Evolutionary conservation across 2,888 invertebrate species (phyloP).

Genomic region (Trissolcus brochymenae): DNA sequence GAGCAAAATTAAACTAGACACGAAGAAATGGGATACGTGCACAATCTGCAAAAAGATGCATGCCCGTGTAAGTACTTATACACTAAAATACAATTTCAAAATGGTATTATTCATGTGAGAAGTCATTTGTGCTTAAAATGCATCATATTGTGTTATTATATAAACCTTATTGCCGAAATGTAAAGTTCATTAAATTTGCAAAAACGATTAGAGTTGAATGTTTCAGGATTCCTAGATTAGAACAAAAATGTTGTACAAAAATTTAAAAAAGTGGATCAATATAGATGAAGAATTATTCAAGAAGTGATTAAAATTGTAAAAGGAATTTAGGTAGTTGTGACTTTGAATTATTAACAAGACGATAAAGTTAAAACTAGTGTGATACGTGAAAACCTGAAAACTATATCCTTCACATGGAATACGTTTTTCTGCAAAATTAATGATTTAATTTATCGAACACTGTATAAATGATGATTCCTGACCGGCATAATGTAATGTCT

Average conservation of each 20-base stretch:
- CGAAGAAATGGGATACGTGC: constrained; percentile 57
- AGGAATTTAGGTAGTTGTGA: background rate
- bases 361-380: background rate
- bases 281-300: no score
- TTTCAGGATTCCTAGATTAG: background rate
- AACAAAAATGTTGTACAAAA: no score
- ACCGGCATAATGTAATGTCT: constrained; percentile 52
- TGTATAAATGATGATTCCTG: constrained; percentile 52
- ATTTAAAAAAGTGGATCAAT: no score
- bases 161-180: background rate
- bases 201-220: background rate
- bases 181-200: background rate
- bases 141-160: constrained; percentile 8
- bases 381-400: constrained; percentile 17
- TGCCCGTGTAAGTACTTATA: constrained; percentile 25
- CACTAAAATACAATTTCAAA: constrained; percentile 26
- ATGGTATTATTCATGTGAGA: constrained; percentile 12
- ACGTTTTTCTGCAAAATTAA: constrained; percentile 43
- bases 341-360: background rate
- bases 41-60: constrained; percentile 52
- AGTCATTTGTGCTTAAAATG: constrained; percentile 15
- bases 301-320: no score
- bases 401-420: constrained; percentile 15
- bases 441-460: constrained; percentile 51
- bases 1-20: constrained; percentile 58